Percentiles rank a stretch among this genome's conserved stretches.
Conservation (phyloP, 1,140 invertebrate genomes). For the Amphibalanus amphitrite region DNA sequence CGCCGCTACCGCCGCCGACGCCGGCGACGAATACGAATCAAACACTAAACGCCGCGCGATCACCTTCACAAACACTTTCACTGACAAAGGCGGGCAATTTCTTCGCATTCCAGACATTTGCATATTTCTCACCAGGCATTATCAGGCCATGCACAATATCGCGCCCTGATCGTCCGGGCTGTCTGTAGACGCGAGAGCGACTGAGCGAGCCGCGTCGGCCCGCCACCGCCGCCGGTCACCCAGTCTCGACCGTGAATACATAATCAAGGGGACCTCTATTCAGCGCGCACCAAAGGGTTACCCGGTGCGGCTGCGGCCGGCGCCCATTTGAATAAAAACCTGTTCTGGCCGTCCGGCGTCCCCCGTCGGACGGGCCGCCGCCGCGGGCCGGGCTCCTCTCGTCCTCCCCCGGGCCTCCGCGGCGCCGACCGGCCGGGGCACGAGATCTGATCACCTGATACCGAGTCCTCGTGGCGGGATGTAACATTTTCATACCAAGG, state of each 20-base stretch:
- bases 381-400: too few species aligned
- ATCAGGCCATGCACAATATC: neutral
- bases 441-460: too few species aligned
- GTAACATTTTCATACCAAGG: too few species aligned
- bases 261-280: neutral
- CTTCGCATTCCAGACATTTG: neutral
- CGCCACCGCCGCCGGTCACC: neutral
- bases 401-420: neutral
- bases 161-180: neutral
- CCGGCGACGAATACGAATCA: neutral
- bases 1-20: too few species aligned
- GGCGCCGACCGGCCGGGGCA: too few species aligned
- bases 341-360: neutral
- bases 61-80: neutral
- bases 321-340: neutral
- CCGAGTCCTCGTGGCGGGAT: too few species aligned
- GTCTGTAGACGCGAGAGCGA: neutral
- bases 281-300: neutral
- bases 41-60: neutral
- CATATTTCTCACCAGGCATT: neutral
- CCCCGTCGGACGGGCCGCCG: too few species aligned
- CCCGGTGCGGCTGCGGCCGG: neutral
- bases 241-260: neutral
- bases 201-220: neutral
- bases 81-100: neutral